A percentile compares a stretch with the other conserved stretches of the same genome.
phyloP scores from a whole-genome alignment of 1,140 invertebrate species.

The Diorhabda sublineata region DNA sequence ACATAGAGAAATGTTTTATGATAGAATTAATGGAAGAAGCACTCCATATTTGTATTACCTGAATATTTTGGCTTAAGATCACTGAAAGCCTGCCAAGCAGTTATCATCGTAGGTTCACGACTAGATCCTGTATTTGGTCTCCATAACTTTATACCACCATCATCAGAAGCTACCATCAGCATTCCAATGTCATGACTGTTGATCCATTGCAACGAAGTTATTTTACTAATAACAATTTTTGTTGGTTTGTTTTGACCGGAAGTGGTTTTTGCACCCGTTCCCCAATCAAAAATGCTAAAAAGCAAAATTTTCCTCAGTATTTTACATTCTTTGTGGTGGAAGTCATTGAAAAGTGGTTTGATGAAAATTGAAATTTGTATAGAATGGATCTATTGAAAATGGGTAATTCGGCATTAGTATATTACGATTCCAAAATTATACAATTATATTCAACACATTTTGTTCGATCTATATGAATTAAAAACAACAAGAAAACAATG shows the following conservation, averaged over 20 bases:
- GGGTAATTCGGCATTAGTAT: too few relatives aligned
- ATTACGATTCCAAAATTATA: too few relatives aligned
- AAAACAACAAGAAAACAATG: too few relatives aligned
- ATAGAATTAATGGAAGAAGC: too few relatives aligned
- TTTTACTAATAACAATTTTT: constrained; percentile 51
- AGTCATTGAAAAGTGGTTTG: too few relatives aligned
- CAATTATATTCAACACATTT: too few relatives aligned
- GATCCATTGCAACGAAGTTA: constrained; percentile 82
- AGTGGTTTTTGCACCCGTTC: constrained; percentile 59
- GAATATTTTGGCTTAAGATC: constrained; percentile 53
- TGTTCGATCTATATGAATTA: too few relatives aligned
- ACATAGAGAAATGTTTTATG: too few relatives aligned
- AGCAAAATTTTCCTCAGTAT: not conserved
- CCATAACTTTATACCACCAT: constrained; percentile 75
- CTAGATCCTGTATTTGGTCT: constrained; percentile 46
- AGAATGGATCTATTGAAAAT: too few relatives aligned
- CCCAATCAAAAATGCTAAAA: constrained; percentile 68
- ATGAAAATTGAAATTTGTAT: too few relatives aligned
- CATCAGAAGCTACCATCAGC: constrained; percentile 69
- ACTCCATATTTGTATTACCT: not conserved
- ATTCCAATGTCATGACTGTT: constrained; percentile 80
- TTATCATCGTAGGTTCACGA: constrained; percentile 63
- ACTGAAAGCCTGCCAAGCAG: constrained; percentile 77
- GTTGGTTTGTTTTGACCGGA: constrained; percentile 50
- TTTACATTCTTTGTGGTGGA: too few relatives aligned